phyloP scores from a whole-genome alignment of 2,113 vertebrate species.

The Stercorarius parasiticus region DNA sequence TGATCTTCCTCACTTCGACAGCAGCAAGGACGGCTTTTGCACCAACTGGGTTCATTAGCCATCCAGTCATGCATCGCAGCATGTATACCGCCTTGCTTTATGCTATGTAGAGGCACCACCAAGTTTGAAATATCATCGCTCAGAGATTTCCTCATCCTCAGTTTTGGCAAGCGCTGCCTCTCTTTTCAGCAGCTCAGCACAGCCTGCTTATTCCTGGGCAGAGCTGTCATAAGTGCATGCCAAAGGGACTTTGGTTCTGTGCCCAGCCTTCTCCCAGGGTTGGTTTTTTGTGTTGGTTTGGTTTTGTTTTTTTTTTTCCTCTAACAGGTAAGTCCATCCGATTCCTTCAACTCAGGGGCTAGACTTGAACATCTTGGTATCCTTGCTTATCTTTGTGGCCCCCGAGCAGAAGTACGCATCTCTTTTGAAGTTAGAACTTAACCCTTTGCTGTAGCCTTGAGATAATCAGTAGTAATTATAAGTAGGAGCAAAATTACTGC shows the following conservation, averaged over 20 bases:
- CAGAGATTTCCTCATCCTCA: not conserved
- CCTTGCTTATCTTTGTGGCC: constrained; percentile 30
- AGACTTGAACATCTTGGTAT: constrained; percentile 30
- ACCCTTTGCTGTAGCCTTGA: constrained; percentile 13
- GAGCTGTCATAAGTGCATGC: not conserved
- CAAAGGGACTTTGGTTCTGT: constrained; percentile 21
- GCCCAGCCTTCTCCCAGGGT: not conserved
- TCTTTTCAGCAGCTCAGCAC: not conserved
- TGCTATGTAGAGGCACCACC: not conserved
- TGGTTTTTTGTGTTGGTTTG: not conserved
- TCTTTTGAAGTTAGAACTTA: constrained; percentile 48
- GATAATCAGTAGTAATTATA: not conserved
- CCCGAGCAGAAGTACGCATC: not conserved
- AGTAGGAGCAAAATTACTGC: not conserved
- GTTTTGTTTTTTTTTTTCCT: not conserved
- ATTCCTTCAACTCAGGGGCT: not conserved
- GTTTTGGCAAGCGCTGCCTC: not conserved
- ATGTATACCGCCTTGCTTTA: not conserved
- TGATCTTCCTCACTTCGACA: not conserved
- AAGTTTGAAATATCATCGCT: not conserved
- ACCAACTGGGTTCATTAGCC: not conserved
- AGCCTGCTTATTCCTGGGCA: not conserved
- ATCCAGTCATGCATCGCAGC: not conserved
- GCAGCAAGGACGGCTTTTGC: not conserved
- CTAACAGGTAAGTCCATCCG: not conserved